These are phyloP conservation scores for Carassius carassius DNA, from an alignment of 2,113 vertebrate genomes.

Conservation along the genomic window DNA sequence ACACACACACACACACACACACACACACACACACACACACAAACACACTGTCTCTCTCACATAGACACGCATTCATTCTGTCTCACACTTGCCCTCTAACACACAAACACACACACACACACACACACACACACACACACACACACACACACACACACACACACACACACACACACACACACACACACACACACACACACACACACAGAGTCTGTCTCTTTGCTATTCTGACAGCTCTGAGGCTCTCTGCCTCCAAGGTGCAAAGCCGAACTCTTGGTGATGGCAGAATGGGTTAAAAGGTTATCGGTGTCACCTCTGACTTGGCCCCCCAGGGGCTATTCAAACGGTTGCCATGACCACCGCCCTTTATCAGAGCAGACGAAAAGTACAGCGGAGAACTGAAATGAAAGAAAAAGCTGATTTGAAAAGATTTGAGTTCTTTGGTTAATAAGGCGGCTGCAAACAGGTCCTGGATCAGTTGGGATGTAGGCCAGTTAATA, in stretches of 20 bases:
- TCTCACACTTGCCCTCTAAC: neutral
- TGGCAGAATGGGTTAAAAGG: conserved; percentile 52
- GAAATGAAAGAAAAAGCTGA: neutral
- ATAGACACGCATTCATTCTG: neutral
- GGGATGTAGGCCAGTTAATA: neutral
- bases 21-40: neutral
- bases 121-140: neutral
- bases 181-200: neutral
- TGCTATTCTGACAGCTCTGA: conserved; percentile 33
- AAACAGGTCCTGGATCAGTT: conserved; percentile 7
- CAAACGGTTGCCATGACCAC: conserved; percentile 49
- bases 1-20: neutral
- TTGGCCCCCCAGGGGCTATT: conserved; percentile 39
- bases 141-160: neutral
- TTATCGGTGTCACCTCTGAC: conserved; percentile 56
- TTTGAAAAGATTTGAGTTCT: neutral
- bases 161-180: neutral
- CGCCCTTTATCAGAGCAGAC: conserved; percentile 42
- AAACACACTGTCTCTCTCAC: conserved; percentile 4
- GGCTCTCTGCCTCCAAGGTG: conserved; percentile 42
- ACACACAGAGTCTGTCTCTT: neutral
- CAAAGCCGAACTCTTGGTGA: conserved; percentile 49
- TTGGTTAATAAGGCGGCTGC: neutral
- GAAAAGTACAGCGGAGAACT: conserved; percentile 3
- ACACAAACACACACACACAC: neutral